phyloP scores from a whole-genome alignment of 1,140 invertebrate species.

The Ditylenchus dipsaci region DNA sequence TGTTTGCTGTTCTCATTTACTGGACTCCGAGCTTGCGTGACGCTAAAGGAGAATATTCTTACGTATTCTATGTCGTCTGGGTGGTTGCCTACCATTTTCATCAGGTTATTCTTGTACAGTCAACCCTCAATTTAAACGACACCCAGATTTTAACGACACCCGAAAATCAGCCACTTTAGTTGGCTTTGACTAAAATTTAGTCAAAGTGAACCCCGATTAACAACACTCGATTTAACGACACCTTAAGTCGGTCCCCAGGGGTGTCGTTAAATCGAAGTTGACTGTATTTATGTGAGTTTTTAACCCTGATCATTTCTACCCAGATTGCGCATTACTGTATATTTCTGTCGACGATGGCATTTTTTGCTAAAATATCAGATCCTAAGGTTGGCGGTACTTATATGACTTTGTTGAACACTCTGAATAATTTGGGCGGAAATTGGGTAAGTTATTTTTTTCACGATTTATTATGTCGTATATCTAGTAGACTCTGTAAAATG shows the following conservation, averaged over 20 bases:
- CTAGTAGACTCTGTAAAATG: no score
- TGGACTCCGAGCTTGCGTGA: conserved; percentile 72
- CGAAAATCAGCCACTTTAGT: no score
- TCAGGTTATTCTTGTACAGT: conserved; percentile 55
- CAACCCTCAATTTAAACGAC: no score
- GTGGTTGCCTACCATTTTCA: conserved; percentile 77
- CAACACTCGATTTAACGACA: no score
- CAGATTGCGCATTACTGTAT: conserved; percentile 69
- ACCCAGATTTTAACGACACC: not conserved
- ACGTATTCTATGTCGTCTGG: conserved; percentile 75
- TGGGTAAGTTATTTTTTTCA: conserved; percentile 64
- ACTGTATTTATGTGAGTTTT: not conserved
- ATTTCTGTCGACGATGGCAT: conserved; percentile 68
- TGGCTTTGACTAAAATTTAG: no score
- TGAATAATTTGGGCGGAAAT: conserved; percentile 90
- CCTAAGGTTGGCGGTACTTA: conserved; percentile 90
- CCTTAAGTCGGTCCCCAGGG: no score
- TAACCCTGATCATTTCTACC: not conserved
- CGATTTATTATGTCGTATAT: no score
- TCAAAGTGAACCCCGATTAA: no score
- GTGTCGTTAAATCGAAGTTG: not conserved
- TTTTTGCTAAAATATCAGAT: conserved; percentile 77
- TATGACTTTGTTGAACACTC: conserved; percentile 96
- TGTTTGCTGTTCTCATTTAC: conserved; percentile 78
- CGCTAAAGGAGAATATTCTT: conserved; percentile 68